phyloP scores from a whole-genome alignment of 2,797 vertebrate species.

The Phataginus tetradactyla region DNA sequence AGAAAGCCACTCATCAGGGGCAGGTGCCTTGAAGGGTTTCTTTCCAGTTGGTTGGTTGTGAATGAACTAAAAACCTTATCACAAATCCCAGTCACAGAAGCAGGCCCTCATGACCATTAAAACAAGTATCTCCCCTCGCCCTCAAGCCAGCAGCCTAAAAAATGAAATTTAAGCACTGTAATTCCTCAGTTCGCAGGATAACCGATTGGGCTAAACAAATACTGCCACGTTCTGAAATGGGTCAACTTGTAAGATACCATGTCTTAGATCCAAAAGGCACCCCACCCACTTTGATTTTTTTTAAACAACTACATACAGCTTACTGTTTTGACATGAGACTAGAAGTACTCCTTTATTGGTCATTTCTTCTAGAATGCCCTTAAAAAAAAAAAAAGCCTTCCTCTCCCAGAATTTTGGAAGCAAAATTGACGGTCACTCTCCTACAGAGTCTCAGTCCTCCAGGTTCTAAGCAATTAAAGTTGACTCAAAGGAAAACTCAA shows the following conservation, averaged over 20 bases:
- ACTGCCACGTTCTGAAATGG: neutral
- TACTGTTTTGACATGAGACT: slow-evolving; percentile 1
- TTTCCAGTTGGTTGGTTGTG: neutral
- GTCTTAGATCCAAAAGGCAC: neutral
- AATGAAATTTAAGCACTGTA: neutral
- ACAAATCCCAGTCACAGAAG: neutral
- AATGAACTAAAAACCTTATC: neutral
- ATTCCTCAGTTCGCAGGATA: neutral
- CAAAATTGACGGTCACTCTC: neutral
- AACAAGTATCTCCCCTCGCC: neutral
- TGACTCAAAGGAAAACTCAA: slow-evolving; percentile 53
- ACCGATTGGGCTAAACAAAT: neutral
- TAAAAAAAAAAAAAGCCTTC: neutral
- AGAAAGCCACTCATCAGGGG: neutral
- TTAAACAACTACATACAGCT: neutral
- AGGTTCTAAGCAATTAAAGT: slow-evolving; percentile 56
- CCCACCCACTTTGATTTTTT: neutral
- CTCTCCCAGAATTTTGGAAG: neutral
- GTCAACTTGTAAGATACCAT: neutral
- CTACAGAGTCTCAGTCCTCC: neutral
- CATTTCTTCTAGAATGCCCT: neutral
- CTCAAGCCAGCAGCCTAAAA: neutral
- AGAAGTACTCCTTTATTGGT: neutral
- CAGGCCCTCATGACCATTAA: neutral
- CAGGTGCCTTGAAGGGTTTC: neutral